Percentiles rank a stretch among this genome's conserved stretches.
Evolutionary conservation across 2,888 invertebrate genomes (phyloP).

Genomic region (Platycheirus rosarum): DNA sequence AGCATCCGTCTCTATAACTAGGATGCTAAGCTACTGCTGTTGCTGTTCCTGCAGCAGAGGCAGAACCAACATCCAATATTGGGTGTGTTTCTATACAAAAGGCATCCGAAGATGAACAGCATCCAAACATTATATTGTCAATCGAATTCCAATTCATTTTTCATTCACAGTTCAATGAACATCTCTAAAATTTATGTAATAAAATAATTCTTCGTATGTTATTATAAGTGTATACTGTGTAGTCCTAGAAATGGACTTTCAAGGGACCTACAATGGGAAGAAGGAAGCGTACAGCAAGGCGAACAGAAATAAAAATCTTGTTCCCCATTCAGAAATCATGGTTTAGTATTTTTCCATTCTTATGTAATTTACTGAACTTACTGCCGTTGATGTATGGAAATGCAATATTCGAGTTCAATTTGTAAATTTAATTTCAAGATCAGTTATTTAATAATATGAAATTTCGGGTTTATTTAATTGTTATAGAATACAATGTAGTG

Average conservation of each 20-base stretch:
- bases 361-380: no score
- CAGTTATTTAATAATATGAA: no score
- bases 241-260: slow-evolving; percentile 31
- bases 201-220: slow-evolving; percentile 76
- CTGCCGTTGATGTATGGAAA: no score
- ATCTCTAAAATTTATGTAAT: slow-evolving; percentile 76
- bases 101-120: slow-evolving; percentile 66
- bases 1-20: slow-evolving; percentile 15
- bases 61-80: slow-evolving; percentile 35
- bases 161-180: slow-evolving; percentile 80
- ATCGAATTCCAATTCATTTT: slow-evolving; percentile 81
- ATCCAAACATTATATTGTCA: slow-evolving; percentile 79
- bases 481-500: no score
- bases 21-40: slow-evolving; percentile 46
- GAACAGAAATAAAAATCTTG: no score
- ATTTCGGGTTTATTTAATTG: no score
- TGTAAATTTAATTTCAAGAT: no score
- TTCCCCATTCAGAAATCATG: no score
- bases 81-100: slow-evolving; percentile 12
- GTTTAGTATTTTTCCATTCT: no score
- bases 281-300: no score
- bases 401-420: no score
- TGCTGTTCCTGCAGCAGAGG: slow-evolving; percentile 47
- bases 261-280: no score
- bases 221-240: slow-evolving; percentile 47